Evolutionary conservation across 2,888 invertebrate species (phyloP).

Genomic region (Antheraea assamensis): DNA sequence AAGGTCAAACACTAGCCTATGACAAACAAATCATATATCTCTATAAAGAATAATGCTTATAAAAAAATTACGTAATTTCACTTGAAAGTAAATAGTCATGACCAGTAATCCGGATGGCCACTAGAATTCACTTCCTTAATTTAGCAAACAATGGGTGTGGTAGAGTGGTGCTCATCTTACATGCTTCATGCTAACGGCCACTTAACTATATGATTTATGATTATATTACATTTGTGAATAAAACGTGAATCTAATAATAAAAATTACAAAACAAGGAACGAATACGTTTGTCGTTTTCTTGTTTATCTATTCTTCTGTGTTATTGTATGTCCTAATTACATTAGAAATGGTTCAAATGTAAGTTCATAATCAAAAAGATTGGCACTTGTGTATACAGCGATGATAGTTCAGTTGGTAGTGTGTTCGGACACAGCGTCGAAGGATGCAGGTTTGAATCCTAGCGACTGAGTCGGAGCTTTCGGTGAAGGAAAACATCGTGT

Average conservation of each 20-base stretch:
- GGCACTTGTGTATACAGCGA: not conserved
- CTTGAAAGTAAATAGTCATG: conserved; percentile 4
- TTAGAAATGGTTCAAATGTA: not conserved
- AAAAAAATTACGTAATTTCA: not conserved
- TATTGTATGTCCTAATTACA: not conserved
- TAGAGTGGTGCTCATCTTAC: not conserved
- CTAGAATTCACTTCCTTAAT: conserved; percentile 13
- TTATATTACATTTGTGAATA: not conserved
- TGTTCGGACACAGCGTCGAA: too few species aligned
- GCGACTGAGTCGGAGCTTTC: too few species aligned
- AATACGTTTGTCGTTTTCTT: too few species aligned
- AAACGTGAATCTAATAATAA: not conserved
- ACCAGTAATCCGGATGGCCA: conserved; percentile 4
- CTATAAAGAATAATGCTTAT: not conserved
- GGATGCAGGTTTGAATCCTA: too few species aligned
- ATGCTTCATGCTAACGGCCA: conserved; percentile 6
- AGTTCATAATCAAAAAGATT: not conserved
- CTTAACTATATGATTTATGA: not conserved
- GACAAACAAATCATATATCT: not conserved
- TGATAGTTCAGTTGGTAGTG: too few species aligned
- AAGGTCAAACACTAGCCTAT: not conserved
- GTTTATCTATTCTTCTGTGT: too few species aligned
- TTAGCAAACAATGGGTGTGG: conserved; percentile 9
- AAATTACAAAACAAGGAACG: too few species aligned
- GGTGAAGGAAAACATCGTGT: too few species aligned